Percentiles rank a stretch among this genome's conserved stretches.
Conservation (phyloP, 1,140 invertebrate species). For the Varroa destructor region DNA sequence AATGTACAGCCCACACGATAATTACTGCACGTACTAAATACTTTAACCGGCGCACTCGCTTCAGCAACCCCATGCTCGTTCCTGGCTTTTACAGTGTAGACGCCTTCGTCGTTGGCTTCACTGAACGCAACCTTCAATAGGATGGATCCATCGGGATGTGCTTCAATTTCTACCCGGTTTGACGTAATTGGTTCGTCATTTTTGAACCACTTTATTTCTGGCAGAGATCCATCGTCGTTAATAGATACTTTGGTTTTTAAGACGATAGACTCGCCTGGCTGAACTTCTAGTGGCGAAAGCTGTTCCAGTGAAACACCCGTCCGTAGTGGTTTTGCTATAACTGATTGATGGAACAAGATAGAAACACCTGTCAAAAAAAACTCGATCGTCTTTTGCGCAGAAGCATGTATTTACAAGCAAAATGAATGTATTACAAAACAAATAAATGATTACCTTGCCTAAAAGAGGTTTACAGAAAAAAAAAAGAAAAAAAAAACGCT, state of each 20-base stretch:
- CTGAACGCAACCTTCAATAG: not conserved
- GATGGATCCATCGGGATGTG: too few species aligned
- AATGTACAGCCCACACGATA: too few species aligned
- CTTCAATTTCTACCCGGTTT: too few species aligned
- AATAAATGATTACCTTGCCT: not conserved
- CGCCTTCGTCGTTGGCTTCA: constrained; percentile 65
- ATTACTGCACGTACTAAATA: constrained; percentile 53
- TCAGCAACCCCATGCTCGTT: constrained; percentile 60
- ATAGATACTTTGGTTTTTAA: not conserved
- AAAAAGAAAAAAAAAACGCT: not conserved
- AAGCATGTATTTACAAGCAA: not conserved
- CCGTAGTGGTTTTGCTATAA: not conserved
- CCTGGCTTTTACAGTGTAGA: constrained; percentile 63
- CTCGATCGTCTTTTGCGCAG: not conserved
- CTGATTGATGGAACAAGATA: constrained; percentile 28
- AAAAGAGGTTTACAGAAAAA: not conserved
- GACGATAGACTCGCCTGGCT: constrained; percentile 5
- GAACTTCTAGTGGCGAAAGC: not conserved
- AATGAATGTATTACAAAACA: not conserved
- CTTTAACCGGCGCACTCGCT: constrained; percentile 61
- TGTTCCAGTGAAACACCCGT: not conserved
- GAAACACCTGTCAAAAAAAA: constrained; percentile 17
- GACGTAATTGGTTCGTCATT: constrained; percentile 41
- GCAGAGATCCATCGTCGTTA: constrained; percentile 1
- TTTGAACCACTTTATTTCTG: constrained; percentile 25